phyloP scores from a whole-genome alignment of 1,140 invertebrate genomes.

The Paraescarpia echinospica region DNA sequence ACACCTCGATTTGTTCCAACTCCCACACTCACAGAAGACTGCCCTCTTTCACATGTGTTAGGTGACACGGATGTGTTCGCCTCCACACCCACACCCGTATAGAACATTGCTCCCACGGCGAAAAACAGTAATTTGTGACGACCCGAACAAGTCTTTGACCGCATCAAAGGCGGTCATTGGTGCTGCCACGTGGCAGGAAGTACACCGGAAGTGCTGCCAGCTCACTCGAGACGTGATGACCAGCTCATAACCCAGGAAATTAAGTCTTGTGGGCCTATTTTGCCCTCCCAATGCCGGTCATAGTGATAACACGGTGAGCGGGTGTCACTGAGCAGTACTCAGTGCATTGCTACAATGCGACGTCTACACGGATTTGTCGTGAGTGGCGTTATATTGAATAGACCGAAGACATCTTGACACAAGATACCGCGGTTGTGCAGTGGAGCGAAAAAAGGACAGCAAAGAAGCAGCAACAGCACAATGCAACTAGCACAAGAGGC shows the following conservation, averaged over 20 bases:
- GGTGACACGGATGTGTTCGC: too few relatives aligned
- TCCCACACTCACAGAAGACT: too few relatives aligned
- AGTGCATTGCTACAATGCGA: neutral
- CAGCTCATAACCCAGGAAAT: neutral
- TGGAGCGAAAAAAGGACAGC: too few relatives aligned
- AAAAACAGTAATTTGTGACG: neutral
- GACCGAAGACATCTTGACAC: too few relatives aligned
- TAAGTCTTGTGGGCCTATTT: neutral
- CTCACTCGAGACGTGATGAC: neutral
- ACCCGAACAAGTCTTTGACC: neutral
- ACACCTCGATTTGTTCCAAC: too few relatives aligned
- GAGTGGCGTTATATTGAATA: too few relatives aligned
- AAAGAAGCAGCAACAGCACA: too few relatives aligned
- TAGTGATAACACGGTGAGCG: neutral
- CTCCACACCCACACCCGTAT: neutral
- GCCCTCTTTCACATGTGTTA: too few relatives aligned
- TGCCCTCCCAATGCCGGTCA: neutral
- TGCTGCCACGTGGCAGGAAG: neutral
- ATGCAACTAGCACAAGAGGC: too few relatives aligned
- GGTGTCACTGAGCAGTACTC: neutral
- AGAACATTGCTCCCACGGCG: neutral
- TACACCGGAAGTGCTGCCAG: neutral
- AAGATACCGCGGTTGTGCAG: too few relatives aligned
- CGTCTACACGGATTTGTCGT: neutral
- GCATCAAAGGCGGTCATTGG: neutral